Conservation (phyloP, 35 echinoderm and acorn worm species). For the Lytechinus variegatus region DNA sequence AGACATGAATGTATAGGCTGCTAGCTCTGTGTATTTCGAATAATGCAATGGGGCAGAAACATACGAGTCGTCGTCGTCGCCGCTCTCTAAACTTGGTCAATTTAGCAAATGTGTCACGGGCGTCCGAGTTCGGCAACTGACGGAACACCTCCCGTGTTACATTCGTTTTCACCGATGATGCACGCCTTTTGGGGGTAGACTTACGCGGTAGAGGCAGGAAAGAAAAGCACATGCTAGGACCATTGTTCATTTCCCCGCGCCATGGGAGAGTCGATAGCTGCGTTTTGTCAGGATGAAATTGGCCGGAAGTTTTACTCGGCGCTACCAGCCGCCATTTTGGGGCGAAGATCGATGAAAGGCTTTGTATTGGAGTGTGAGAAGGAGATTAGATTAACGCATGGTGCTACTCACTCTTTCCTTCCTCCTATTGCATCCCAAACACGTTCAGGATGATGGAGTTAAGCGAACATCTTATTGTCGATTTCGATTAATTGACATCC, state of each 20-base stretch:
- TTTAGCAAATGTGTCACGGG: slow-evolving; percentile 52
- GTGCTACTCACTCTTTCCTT: slow-evolving; percentile 45
- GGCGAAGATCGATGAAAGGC: slow-evolving; percentile 37
- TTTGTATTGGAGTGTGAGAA: slow-evolving; percentile 35
- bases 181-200: slow-evolving; percentile 32
- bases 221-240: slow-evolving; percentile 47
- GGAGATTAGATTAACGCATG: slow-evolving; percentile 43
- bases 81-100: slow-evolving; percentile 46
- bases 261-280: slow-evolving; percentile 38
- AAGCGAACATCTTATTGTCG: background rate
- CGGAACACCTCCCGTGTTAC: background rate
- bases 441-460: background rate
- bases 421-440: slow-evolving; percentile 8
- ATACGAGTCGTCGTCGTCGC: slow-evolving; percentile 32
- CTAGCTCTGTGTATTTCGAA: background rate
- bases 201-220: slow-evolving; percentile 26
- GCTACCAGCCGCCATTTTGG: slow-evolving; percentile 51
- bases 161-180: background rate
- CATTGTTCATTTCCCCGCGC: slow-evolving; percentile 55
- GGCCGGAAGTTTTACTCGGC: slow-evolving; percentile 53
- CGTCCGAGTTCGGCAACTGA: slow-evolving; percentile 22
- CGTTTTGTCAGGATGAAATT: slow-evolving; percentile 57
- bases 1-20: background rate
- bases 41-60: slow-evolving; percentile 21
- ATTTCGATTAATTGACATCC: background rate